Percentiles rank a stretch among this genome's conserved stretches.
Evolutionary conservation across 1,140 invertebrate genomes (phyloP).

Genomic region (Hyposmocoma kahamanoa): DNA sequence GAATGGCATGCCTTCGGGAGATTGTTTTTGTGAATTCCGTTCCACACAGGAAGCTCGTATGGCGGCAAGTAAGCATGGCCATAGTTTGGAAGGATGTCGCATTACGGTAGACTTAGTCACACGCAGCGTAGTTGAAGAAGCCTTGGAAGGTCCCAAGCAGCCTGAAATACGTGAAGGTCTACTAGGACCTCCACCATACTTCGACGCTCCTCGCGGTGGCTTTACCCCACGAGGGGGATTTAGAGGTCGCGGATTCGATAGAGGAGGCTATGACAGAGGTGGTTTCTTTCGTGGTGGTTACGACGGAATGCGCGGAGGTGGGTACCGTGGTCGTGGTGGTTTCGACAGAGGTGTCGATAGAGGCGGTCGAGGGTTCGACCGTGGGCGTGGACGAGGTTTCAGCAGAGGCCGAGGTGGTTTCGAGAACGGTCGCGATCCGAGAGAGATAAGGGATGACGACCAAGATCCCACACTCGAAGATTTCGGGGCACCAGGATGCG

Average conservation of each 20-base stretch:
- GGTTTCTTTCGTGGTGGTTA: slow-evolving; percentile 27
- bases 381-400: slow-evolving; percentile 47
- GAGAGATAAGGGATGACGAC: slow-evolving; percentile 26
- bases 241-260: slow-evolving; percentile 42
- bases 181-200: slow-evolving; percentile 27
- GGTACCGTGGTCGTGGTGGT: slow-evolving; percentile 25
- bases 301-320: slow-evolving; percentile 28
- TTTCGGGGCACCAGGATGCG: slow-evolving; percentile 87
- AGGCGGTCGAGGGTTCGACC: slow-evolving; percentile 43
- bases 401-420: slow-evolving; percentile 35
- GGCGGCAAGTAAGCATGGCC: slow-evolving; percentile 82
- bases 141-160: slow-evolving; percentile 48
- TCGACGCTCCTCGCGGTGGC: slow-evolving; percentile 27
- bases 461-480: slow-evolving; percentile 69
- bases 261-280: slow-evolving; percentile 38
- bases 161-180: slow-evolving; percentile 16
- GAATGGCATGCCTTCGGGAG: slow-evolving; percentile 81
- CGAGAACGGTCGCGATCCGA: slow-evolving; percentile 19
- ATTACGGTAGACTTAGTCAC: slow-evolving; percentile 80
- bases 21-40: slow-evolving; percentile 90
- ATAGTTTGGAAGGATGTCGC: slow-evolving; percentile 77
- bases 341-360: slow-evolving; percentile 27
- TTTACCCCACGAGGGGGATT: slow-evolving; percentile 37
- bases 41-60: slow-evolving; percentile 79
- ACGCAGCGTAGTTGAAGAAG: slow-evolving; percentile 67